These are phyloP conservation scores for Cyaniris semiargus DNA, from an alignment of 2,888 invertebrate genomes.

Conservation along the genomic window DNA sequence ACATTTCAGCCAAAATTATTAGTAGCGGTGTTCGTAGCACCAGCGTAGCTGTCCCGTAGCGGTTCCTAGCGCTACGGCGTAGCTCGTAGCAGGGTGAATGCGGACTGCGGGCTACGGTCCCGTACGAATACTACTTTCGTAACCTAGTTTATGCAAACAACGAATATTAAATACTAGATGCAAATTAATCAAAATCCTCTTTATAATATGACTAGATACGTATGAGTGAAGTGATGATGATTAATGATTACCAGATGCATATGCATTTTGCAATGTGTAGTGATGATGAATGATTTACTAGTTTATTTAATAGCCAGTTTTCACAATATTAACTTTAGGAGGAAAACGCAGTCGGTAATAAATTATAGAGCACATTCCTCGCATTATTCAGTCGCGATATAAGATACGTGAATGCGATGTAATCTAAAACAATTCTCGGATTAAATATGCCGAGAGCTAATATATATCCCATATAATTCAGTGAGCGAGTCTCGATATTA, in stretches of 20 bases:
- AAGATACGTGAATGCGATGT: constrained; percentile 17
- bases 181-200: no score
- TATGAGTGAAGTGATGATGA: neutral
- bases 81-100: neutral
- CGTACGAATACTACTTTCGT: neutral
- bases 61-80: neutral
- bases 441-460: constrained; percentile 15
- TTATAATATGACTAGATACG: neutral
- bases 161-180: no score
- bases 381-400: constrained; percentile 1
- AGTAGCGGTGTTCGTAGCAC: neutral
- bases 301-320: neutral
- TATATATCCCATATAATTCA: neutral
- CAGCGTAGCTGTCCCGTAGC: constrained; percentile 1
- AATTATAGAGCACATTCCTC: neutral
- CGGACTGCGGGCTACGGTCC: neutral
- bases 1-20: neutral
- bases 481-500: neutral
- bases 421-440: constrained; percentile 15
- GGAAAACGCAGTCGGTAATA: neutral
- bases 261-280: neutral
- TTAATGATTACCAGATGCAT: neutral
- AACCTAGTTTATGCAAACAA: no score
- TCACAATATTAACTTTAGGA: neutral
- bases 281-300: neutral